Base-by-base conservation (phyloP, 2,113 vertebrate genomes). In the Lota lota region DNA sequence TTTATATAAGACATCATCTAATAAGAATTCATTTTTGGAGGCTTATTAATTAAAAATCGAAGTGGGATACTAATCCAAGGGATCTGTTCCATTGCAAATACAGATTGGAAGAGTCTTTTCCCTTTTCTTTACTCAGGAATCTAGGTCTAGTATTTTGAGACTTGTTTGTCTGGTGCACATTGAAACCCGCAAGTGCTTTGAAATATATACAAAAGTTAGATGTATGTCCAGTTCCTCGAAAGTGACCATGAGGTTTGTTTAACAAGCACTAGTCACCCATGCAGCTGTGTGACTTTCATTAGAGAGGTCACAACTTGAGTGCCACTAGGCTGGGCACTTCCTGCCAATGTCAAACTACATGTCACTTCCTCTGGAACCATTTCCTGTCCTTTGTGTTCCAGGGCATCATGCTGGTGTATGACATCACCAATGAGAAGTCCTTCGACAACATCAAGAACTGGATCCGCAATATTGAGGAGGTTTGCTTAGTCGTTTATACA, bases 371-470 rank as follows among this genome's bases (percentile, higher is more conserved):
- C 24, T 67, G 60, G 28, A 4, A 28, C 77, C 80, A 83, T 73
- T 81, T 82, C 78, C 79, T 79, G 73, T 76, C 54, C 16, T 28
- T 47, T 72, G 78, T 77, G 68, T 74, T 51, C 0, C 70, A 99
- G 97, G 97, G 97, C 73, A 98, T 98, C 88, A 97, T 99, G 97
- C 89, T 99, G 84, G 96, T 98, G 19, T 99, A 98, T 61, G 97
- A 99, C 84, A 98, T 99, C 90, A 98, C 96, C 81, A 98, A 94
- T 59, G 96, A 98, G 73, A 98, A 97, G 70, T 99, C 96, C 73
- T 99, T 97, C 75, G 97, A 99, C 78, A 99, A 98, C 87, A 98
- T 99, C 84, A 97, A 95, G 86, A 99, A 99, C 82, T 99, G 97
- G 96, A 99, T 98, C 83, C 94, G 96, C 68, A 98, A 99, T 89